Percentiles rank a stretch among this genome's conserved stretches.
Conservation (phyloP, 2,113 vertebrate species). For the Chaetodon auriga region DNA sequence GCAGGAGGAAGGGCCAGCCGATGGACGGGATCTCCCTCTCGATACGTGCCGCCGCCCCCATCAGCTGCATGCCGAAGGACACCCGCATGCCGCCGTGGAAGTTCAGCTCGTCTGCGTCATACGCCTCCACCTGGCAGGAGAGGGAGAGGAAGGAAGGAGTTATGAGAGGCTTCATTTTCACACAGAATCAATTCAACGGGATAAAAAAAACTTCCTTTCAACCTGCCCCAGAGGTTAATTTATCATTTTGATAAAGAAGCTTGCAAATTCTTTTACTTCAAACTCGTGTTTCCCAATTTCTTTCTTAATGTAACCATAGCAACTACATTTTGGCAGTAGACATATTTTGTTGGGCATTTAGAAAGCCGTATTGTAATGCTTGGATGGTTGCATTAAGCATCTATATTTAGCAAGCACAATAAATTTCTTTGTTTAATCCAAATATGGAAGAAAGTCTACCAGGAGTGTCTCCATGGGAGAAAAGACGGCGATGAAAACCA, state of each 20-base stretch:
- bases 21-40: constrained; percentile 89
- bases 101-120: constrained; percentile 88
- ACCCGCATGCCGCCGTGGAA: constrained; percentile 90
- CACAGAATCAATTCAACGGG: too few species aligned
- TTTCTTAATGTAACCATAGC: background rate
- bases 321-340: background rate
- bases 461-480: background rate
- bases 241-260: background rate
- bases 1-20: constrained; percentile 91
- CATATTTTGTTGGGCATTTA: background rate
- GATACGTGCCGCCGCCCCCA: constrained; percentile 88
- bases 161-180: too few species aligned
- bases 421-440: background rate
- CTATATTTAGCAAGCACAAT: constrained; percentile 21
- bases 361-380: background rate
- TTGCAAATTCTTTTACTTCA: background rate
- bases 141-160: background rate
- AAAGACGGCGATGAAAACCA: background rate
- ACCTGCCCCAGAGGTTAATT: background rate
- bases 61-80: constrained; percentile 90
- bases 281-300: background rate
- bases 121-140: constrained; percentile 88
- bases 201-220: background rate
- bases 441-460: constrained; percentile 36
- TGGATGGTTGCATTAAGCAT: background rate